Evolutionary conservation across 2,888 invertebrate species (phyloP), one percentile per base, ranked within the genome.

Genomic region (Chironomus riparius): DNA sequence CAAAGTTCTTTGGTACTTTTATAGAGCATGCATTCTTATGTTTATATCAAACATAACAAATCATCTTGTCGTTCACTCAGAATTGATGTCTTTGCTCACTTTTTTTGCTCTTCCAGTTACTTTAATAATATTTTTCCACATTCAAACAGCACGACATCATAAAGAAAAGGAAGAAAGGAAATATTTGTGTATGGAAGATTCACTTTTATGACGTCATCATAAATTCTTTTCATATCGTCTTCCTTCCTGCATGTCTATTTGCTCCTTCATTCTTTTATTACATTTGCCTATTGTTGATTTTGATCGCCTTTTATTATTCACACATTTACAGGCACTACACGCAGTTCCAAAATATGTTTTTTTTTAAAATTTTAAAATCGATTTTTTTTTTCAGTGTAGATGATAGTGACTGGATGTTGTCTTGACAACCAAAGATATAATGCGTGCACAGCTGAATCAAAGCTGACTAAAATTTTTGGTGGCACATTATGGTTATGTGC

Each of bases 1-100:
- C 10, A 38, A 38, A 38, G 38, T 65, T 65, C 22, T 65, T 12
- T 65, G 65, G 22, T 65, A 13, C 56, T n/a, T 13, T 24, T 21
- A 50, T 21, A 22, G 24, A 28, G 13, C 28, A 38, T 56, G 73
- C 73, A 73, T 28, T 73, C 22, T 61, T 65, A 24, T 70, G 47
- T 70, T 70, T 22, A 70, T 69, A 69, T 69, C 69, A 69, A 69
- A 15, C 6, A 38, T 5, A 38, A 69, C 69, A 69, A 69, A 69
- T 69, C 69, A 69, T 69, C 69, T 38, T 69, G 47, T 47, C 47
- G 7, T 38, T 15, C 65, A 13, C n/a, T 12, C 21, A 12, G 5
- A 24, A 24, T 12, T 21, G 24, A 24, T 65, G 21, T 24, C 12
- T 24, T 24, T 15, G 50, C 13, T n/a, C 50, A 15, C n/a, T 56